Evolutionary conservation across 2,888 invertebrate genomes (phyloP).

Genomic region (Tetheella fluctuosa): DNA sequence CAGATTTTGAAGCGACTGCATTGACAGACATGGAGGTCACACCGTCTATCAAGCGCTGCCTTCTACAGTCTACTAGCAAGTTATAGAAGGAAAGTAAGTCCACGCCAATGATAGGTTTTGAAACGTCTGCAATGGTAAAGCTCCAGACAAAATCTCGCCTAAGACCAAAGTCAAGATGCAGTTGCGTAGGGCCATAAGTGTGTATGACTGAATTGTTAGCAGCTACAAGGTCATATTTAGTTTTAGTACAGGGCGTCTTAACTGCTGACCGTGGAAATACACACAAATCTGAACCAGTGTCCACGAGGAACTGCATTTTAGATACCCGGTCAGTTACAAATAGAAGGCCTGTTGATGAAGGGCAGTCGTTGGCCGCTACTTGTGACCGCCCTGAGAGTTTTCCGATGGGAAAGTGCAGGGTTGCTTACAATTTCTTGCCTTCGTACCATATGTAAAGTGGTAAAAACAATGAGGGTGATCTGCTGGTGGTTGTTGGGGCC

Average conservation of each 20-base stretch:
- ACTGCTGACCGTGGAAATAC: slow-evolving; percentile 16
- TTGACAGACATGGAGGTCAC: slow-evolving; percentile 17
- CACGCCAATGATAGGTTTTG: slow-evolving; percentile 48
- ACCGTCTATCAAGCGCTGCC: slow-evolving; percentile 29
- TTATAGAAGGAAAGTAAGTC: slow-evolving; percentile 46
- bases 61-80: slow-evolving; percentile 42
- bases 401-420: slow-evolving; percentile 20
- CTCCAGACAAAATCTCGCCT: slow-evolving; percentile 42
- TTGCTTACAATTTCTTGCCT: slow-evolving; percentile 17
- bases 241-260: slow-evolving; percentile 23
- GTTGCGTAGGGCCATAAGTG: slow-evolving; percentile 40
- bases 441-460: too few species aligned
- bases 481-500: too few species aligned
- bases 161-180: slow-evolving; percentile 41
- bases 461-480: too few species aligned
- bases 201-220: slow-evolving; percentile 45
- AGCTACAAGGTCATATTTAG: slow-evolving; percentile 40
- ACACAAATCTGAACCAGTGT: too few species aligned
- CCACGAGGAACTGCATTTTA: too few species aligned
- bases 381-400: slow-evolving; percentile 27
- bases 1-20: background rate
- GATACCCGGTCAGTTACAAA: too few species aligned
- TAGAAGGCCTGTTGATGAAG: too few species aligned
- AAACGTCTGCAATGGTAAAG: slow-evolving; percentile 48
- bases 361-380: too few species aligned